These are phyloP conservation scores for Pseudococcus longispinus DNA, from an alignment of 2,888 invertebrate genomes.

Conservation along the genomic window DNA sequence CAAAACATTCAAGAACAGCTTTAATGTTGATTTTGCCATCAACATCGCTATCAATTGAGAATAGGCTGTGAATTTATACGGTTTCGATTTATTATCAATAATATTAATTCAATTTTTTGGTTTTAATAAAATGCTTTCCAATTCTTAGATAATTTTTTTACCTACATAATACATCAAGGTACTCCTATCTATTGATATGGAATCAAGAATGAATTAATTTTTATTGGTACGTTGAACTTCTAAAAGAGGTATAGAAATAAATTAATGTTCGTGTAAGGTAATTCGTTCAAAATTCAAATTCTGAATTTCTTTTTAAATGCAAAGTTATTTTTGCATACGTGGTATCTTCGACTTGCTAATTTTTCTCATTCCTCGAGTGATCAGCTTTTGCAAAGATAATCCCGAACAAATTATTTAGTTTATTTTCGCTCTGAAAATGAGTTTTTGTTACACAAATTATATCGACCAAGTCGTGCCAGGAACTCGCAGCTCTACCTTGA, in stretches of 20 bases:
- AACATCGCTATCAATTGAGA: neutral
- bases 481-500: constrained; percentile 35
- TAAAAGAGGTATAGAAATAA: too few species aligned
- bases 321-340: too few species aligned
- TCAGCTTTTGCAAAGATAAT: neutral
- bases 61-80: neutral
- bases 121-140: neutral
- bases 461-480: constrained; percentile 51
- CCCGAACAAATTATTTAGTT: neutral
- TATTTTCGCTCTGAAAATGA: neutral
- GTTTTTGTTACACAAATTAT: neutral
- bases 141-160: neutral
- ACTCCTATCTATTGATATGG: too few species aligned
- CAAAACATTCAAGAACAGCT: neutral
- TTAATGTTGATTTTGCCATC: neutral
- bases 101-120: neutral
- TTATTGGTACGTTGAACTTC: too few species aligned
- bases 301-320: too few species aligned
- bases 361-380: neutral
- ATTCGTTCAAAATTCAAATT: too few species aligned
- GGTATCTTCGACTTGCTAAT: too few species aligned
- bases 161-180: neutral
- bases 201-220: too few species aligned
- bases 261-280: too few species aligned
- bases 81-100: neutral